A percentile compares a stretch with the other conserved stretches of the same genome.
These are phyloP conservation scores for Bolinopsis microptera DNA, from an alignment of 37 sponge, comb jelly and placozoan species.

Conservation along the genomic window DNA sequence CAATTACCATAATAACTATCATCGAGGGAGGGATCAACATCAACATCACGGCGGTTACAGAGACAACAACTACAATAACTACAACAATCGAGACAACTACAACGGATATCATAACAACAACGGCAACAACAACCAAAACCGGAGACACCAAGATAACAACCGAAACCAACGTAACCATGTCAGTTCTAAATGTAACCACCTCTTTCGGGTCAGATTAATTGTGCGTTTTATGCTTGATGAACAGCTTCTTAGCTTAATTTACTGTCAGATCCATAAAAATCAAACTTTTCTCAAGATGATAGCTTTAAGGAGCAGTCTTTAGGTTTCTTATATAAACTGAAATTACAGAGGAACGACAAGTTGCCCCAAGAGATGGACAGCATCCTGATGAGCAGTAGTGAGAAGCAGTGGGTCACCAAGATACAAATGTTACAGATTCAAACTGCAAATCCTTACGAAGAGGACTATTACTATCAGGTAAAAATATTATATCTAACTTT, in stretches of 20 bases:
- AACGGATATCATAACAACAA: constrained; percentile 5
- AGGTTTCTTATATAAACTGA: too few species aligned
- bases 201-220: too few species aligned
- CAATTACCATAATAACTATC: constrained; percentile 6
- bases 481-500: too few species aligned
- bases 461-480: constrained; percentile 92
- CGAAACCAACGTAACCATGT: constrained; percentile 11
- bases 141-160: neutral
- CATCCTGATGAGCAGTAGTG: constrained; percentile 78
- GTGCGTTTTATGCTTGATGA: too few species aligned
- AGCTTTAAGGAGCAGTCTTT: too few species aligned
- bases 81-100: constrained; percentile 6
- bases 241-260: too few species aligned
- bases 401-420: constrained; percentile 88
- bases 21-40: neutral
- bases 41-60: neutral
- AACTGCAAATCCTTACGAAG: constrained; percentile 70
- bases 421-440: constrained; percentile 81
- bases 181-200: neutral
- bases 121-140: neutral
- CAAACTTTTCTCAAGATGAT: too few species aligned
- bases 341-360: neutral
- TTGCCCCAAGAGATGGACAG: constrained; percentile 61
- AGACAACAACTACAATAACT: neutral
- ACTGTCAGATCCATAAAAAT: too few species aligned